Evolutionary conservation across 1,140 invertebrate species (phyloP).

Genomic region (Helicorthomorpha holstii): DNA sequence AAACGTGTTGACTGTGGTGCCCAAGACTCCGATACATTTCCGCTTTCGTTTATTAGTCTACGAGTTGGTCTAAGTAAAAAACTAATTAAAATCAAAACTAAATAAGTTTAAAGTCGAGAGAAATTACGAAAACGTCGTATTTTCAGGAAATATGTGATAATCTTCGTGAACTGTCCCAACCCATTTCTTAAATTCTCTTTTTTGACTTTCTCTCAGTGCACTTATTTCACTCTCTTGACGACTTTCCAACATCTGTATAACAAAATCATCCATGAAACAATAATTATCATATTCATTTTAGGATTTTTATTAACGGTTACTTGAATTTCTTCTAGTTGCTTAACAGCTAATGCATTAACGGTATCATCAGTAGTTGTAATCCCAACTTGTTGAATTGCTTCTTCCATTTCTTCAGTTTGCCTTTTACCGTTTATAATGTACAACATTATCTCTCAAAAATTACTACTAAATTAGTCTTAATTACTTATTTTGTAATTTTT

Average conservation of each 20-base stretch:
- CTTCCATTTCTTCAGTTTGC: slow-evolving; percentile 59
- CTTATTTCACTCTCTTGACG: slow-evolving; percentile 57
- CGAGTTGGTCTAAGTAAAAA: slow-evolving; percentile 5
- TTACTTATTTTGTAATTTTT: slow-evolving; percentile 43
- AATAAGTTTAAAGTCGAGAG: slow-evolving; percentile 7
- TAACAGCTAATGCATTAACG: slow-evolving; percentile 53
- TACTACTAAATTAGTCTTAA: slow-evolving; percentile 10
- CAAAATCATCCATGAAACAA: not conserved
- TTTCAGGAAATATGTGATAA: slow-evolving; percentile 30
- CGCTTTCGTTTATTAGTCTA: not conserved
- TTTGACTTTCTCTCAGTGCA: slow-evolving; percentile 50
- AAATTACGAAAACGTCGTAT: slow-evolving; percentile 14
- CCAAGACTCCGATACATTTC: not conserved
- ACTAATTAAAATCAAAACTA: slow-evolving; percentile 14
- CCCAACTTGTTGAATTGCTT: slow-evolving; percentile 43
- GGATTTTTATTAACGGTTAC: slow-evolving; percentile 9
- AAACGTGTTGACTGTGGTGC: slow-evolving; percentile 27
- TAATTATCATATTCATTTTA: not conserved
- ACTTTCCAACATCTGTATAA: slow-evolving; percentile 38
- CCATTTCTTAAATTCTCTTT: slow-evolving; percentile 58
- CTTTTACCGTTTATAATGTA: slow-evolving; percentile 24
- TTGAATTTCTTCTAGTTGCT: slow-evolving; percentile 58
- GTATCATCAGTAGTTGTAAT: slow-evolving; percentile 50
- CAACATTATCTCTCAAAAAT: not conserved
- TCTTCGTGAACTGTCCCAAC: slow-evolving; percentile 54